Conservation (phyloP, 1,140 invertebrate species). For the Trypoxylus dichotomus region DNA sequence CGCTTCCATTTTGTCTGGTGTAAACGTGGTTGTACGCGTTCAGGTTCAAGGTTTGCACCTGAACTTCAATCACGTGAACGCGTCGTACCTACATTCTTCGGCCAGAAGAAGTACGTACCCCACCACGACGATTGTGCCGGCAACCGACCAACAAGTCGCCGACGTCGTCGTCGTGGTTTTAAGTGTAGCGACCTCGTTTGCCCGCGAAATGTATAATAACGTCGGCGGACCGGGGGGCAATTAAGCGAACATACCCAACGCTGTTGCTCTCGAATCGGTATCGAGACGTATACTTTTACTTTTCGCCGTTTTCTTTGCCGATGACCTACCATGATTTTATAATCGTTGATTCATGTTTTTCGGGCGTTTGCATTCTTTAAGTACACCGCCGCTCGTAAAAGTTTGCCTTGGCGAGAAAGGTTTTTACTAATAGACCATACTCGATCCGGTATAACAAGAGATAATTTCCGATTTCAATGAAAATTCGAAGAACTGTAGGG, state of each 20-base stretch:
- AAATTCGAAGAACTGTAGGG: no score
- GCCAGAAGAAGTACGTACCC: background rate
- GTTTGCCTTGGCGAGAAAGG: no score
- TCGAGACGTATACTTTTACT: conserved; percentile 1
- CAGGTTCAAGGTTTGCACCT: conserved; percentile 34
- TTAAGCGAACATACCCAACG: background rate
- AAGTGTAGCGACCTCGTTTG: conserved; percentile 26
- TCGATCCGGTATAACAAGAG: no score
- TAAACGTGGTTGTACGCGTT: conserved; percentile 23
- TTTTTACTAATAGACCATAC: no score
- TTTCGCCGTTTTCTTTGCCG: background rate
- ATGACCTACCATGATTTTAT: conserved; percentile 20
- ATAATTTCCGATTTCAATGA: no score
- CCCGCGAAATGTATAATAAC: conserved; percentile 3
- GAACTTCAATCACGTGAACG: conserved; percentile 30
- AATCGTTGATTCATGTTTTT: conserved; percentile 24
- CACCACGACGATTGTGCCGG: background rate
- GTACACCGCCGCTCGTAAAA: no score
- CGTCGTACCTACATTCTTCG: conserved; percentile 19
- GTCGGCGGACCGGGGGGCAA: background rate
- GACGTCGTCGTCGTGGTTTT: background rate
- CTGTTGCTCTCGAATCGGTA: background rate
- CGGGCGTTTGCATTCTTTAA: background rate
- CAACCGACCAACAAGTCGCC: background rate
- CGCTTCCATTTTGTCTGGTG: conserved; percentile 24